Percentiles rank a stretch among this genome's conserved stretches.
phyloP scores from a whole-genome alignment of 2,113 vertebrate genomes.

The Phylloscopus trochiloides region DNA sequence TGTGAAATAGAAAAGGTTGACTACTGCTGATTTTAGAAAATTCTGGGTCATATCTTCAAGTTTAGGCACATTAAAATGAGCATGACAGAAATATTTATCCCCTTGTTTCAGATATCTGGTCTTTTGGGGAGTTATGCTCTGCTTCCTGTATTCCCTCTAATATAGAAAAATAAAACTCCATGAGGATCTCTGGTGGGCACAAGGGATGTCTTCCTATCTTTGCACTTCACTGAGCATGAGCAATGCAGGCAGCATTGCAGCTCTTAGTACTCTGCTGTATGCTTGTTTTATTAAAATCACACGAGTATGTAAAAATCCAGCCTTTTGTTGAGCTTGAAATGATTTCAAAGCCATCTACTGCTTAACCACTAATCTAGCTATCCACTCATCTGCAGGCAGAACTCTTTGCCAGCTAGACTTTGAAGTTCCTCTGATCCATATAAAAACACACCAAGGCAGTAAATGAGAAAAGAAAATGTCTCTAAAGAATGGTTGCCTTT shows the following conservation, averaged over 20 bases:
- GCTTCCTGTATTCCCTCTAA: neutral
- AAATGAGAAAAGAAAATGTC: neutral
- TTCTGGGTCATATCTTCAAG: neutral
- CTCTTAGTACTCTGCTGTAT: neutral
- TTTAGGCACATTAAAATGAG: neutral
- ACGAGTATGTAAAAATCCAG: neutral
- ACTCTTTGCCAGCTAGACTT: neutral
- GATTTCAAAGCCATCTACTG: neutral
- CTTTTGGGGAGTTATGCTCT: neutral
- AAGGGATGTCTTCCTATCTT: neutral
- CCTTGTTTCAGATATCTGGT: neutral
- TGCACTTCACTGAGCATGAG: neutral
- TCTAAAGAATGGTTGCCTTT: neutral
- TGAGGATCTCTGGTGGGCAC: neutral
- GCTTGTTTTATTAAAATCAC: neutral
- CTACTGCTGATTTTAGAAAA: neutral
- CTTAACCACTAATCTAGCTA: neutral
- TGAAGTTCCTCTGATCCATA: neutral
- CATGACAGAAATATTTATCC: neutral
- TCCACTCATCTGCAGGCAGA: neutral
- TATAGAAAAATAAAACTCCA: neutral
- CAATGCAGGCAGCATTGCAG: neutral
- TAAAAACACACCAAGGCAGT: neutral
- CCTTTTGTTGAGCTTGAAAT: neutral
- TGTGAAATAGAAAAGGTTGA: neutral